A percentile compares a stretch with the other conserved stretches of the same genome.
Conservation (phyloP, 2,797 vertebrate species). For the Peromyscus nudipes region DNA sequence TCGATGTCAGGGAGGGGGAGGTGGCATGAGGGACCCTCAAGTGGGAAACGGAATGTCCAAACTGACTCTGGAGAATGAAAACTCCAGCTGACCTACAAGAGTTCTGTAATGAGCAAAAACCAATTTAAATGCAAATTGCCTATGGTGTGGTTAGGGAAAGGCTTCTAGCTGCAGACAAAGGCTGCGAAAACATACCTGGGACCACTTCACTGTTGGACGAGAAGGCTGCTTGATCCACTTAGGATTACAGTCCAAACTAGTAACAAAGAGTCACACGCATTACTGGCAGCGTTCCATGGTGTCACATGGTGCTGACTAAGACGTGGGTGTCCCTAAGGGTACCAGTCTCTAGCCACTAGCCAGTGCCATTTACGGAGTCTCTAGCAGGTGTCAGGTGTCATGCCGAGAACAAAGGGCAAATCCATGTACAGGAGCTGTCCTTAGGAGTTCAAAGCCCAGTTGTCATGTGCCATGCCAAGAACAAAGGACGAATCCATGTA, state of each 20-base stretch:
- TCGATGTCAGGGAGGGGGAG: background rate
- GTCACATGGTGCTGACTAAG: slow-evolving; percentile 12
- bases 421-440: background rate
- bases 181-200: slow-evolving; percentile 16
- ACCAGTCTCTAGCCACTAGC: background rate
- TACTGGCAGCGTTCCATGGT: background rate
- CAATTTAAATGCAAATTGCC: slow-evolving; percentile 89
- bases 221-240: slow-evolving; percentile 71
- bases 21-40: slow-evolving; percentile 49
- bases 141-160: slow-evolving; percentile 78
- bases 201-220: slow-evolving; percentile 64
- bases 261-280: background rate
- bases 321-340: background rate
- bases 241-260: slow-evolving; percentile 60
- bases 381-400: background rate
- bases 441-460: background rate
- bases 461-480: background rate
- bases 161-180: slow-evolving; percentile 64
- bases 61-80: slow-evolving; percentile 72
- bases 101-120: slow-evolving; percentile 88
- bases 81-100: slow-evolving; percentile 82
- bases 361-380: background rate
- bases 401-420: background rate
- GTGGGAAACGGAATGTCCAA: slow-evolving; percentile 54
- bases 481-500: background rate